Percentiles rank a stretch among this genome's conserved stretches.
phyloP scores from a whole-genome alignment of 2,113 vertebrate species.

The Elgaria multicarinata region DNA sequence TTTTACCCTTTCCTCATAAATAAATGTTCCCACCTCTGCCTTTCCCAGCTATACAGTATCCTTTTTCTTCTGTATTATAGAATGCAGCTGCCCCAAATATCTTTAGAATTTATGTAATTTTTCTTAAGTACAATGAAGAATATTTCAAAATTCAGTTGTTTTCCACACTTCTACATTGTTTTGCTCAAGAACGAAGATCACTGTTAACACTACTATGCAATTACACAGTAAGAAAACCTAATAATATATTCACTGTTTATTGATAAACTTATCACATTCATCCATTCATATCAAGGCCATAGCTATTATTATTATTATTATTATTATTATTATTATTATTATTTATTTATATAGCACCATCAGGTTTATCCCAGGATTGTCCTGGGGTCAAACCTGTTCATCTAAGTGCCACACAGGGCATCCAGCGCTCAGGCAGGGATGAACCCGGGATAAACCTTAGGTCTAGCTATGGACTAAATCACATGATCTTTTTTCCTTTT shows the following conservation, averaged over 20 bases:
- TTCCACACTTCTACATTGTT: not conserved
- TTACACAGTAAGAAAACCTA: constrained; percentile 50
- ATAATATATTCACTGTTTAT: constrained; percentile 70
- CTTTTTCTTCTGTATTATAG: not conserved
- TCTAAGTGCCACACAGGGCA: too few species aligned
- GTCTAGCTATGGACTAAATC: too few species aligned
- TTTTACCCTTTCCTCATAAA: not conserved
- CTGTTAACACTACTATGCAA: constrained; percentile 29
- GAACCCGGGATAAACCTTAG: too few species aligned
- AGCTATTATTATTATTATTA: too few species aligned
- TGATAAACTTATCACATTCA: constrained; percentile 27
- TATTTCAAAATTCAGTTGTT: not conserved
- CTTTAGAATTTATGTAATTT: not conserved
- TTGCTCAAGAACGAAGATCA: not conserved
- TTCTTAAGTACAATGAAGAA: not conserved
- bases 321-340: too few species aligned
- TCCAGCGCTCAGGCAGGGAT: too few species aligned
- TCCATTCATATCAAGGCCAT: not conserved
- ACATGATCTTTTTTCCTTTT: too few species aligned
- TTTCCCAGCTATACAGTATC: too few species aligned
- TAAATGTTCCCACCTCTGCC: too few species aligned
- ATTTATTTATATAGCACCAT: too few species aligned
- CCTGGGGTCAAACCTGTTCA: too few species aligned
- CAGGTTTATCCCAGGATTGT: too few species aligned
- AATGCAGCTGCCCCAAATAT: not conserved